Evolutionary conservation across 2,113 vertebrate species (phyloP), one percentile per base, ranked within the genome.

Genomic region (Bolborhynchus lineola): DNA sequence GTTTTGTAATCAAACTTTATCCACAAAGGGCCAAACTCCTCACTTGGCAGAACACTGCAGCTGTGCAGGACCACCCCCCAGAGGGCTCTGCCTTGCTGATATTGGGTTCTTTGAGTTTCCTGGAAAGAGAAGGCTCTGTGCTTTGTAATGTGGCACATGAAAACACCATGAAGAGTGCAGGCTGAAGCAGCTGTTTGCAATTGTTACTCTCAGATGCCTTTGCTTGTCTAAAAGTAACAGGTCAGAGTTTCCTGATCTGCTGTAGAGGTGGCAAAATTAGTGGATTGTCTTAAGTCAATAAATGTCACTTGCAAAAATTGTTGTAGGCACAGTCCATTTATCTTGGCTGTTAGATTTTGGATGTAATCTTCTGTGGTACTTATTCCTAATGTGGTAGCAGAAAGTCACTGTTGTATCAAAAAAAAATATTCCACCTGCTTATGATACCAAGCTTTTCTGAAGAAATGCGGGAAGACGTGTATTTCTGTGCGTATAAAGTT

Each of bases 71-170:
- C 52, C 70, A 63, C 41, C 4, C 12, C 31, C 12, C 11, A 6
- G 29, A 59, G 42, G 50, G 14, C 13, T 74, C 29, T 60, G 29
- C 37, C 39, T 93, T 82, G 42, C 21, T n/a, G 24, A 24, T 86
- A 7, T 11, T 81, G 35, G 41, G 21, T 21, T 78, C 79, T 60
- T 53, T 37, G 20, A 53, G 28, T 46, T 86, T 80, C 13, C 65
- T 47, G 52, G 68, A 46, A 67, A 80, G 13, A 0, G 0, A 21
- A 11, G 14, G 7, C 35, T 75, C 10, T 55, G 5, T 0, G 5
- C 52, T 82, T 77, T 52, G 16, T 52, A 59, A 55, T 2, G 5
- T 0, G 1, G 29, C 15, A 39, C 74, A 35, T 71, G 24, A 41
- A 80, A 75, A 31, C 29, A 28, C 10, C 67, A 2, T 35, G 8